These are phyloP conservation scores for Eriosoma lanigerum DNA, from an alignment of 1,140 invertebrate species.

Conservation along the genomic window DNA sequence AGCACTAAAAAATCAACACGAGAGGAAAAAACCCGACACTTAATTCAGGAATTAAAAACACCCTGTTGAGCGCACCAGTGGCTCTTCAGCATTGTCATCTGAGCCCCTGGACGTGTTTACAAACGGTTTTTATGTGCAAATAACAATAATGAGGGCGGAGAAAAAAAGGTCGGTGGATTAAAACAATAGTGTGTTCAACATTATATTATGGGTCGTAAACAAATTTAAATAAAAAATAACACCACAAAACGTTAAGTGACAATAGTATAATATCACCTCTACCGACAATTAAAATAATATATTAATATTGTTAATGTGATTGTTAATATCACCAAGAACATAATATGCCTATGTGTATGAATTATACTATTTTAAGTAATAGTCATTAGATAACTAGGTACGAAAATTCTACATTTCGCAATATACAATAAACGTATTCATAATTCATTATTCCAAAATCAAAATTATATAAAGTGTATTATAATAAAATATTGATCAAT, in stretches of 20 bases:
- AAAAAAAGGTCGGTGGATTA: slow-evolving; percentile 47
- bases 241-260: background rate
- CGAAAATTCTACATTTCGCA: no score
- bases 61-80: slow-evolving; percentile 33
- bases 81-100: slow-evolving; percentile 44
- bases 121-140: slow-evolving; percentile 51
- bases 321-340: no score
- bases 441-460: no score
- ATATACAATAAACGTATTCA: no score
- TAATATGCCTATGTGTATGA: no score
- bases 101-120: slow-evolving; percentile 49
- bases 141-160: slow-evolving; percentile 47
- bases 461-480: no score
- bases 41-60: slow-evolving; percentile 51
- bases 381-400: no score
- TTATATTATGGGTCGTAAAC: slow-evolving; percentile 4
- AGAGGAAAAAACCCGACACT: slow-evolving; percentile 40
- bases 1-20: slow-evolving; percentile 35
- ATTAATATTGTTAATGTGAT: no score
- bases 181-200: slow-evolving; percentile 31
- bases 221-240: background rate
- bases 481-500: no score
- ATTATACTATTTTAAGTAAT: no score
- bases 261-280: background rate
- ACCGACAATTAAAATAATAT: no score